Percentiles rank a stretch among this genome's conserved stretches.
phyloP scores from a whole-genome alignment of 2,888 invertebrate species.

The Boloria euphrosyne region DNA sequence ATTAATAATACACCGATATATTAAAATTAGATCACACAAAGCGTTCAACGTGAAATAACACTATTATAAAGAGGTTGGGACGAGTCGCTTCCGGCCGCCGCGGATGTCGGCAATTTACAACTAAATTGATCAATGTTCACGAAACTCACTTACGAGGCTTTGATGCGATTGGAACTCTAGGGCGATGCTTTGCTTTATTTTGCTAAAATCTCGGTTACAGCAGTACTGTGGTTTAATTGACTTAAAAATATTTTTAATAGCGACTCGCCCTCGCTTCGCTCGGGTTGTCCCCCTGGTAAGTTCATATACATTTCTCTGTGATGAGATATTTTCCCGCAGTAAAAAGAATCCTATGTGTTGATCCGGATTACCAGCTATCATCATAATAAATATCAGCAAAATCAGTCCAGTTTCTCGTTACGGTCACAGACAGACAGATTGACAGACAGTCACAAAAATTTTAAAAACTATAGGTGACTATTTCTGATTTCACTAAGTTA shows the following conservation, averaged over 20 bases:
- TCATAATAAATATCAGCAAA: no score
- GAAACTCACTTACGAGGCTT: conserved; percentile 40
- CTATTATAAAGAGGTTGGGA: conserved; percentile 58
- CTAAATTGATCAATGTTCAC: conserved; percentile 57
- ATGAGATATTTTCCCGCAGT: no score
- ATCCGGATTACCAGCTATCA: no score
- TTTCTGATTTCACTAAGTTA: no score
- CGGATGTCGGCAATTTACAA: conserved; percentile 69
- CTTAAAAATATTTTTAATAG: background rate
- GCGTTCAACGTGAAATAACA: conserved; percentile 34
- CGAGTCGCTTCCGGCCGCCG: conserved; percentile 51
- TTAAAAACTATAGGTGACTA: no score
- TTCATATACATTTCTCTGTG: no score
- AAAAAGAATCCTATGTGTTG: no score
- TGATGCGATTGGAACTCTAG: conserved; percentile 40
- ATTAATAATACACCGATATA: background rate
- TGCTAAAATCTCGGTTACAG: background rate
- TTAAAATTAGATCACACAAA: conserved; percentile 9
- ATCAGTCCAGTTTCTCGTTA: no score
- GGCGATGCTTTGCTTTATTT: conserved; percentile 11
- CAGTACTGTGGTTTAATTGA: background rate
- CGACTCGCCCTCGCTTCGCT: no score
- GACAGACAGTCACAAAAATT: no score
- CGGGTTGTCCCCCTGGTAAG: no score
- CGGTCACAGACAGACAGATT: no score